Conservation (phyloP, 2,113 vertebrate genomes). For the Crotalus tigris region DNA sequence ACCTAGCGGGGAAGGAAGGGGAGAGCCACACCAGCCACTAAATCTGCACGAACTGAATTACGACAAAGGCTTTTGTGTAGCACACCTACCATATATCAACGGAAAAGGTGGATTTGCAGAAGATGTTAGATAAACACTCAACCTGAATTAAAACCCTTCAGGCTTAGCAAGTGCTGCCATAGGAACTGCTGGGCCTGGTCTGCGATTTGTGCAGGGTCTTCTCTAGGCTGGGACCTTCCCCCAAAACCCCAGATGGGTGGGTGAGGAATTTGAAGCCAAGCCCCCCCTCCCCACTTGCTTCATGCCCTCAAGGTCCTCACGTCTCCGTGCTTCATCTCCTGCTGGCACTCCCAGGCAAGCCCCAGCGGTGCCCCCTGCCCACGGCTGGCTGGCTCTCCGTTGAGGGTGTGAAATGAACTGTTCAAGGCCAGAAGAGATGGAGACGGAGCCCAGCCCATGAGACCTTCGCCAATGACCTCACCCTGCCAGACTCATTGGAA, state of each 20-base stretch:
- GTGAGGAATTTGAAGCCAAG: not conserved
- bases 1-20: constrained; percentile 54
- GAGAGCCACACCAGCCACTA: not conserved
- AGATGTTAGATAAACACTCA: not conserved
- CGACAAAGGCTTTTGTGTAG: not conserved
- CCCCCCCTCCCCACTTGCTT: not conserved
- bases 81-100: not conserved
- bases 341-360: not conserved
- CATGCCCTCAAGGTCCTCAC: not conserved
- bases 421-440: not conserved
- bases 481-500: not conserved
- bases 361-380: not conserved
- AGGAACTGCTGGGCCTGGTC: not conserved
- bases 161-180: not conserved
- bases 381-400: not conserved
- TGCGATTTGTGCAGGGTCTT: not conserved
- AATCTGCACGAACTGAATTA: not conserved
- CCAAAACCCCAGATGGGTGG: not conserved
- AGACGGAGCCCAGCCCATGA: not conserved
- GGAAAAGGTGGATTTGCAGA: not conserved
- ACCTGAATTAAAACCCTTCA: not conserved
- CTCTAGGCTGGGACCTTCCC: not conserved
- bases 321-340: not conserved
- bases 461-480: not conserved
- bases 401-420: not conserved